These are phyloP conservation scores for Odontocolon sp. DNA, from an alignment of 2,888 invertebrate genomes.

Conservation along the genomic window DNA sequence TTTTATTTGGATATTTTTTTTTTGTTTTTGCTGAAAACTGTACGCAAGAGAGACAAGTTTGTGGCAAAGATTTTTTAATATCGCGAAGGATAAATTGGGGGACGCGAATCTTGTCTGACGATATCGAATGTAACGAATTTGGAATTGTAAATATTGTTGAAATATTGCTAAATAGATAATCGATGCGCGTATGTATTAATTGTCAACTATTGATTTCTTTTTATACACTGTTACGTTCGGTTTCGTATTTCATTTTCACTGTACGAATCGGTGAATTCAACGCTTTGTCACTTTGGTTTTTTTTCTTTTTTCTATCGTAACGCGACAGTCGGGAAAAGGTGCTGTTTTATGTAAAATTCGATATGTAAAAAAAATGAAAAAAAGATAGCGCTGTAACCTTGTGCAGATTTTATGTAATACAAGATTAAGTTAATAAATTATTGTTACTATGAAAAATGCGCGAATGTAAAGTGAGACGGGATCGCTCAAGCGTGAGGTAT, in stretches of 20 bases:
- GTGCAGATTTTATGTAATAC: constrained; percentile 53
- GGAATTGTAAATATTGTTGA: constrained; percentile 67
- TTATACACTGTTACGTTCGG: neutral
- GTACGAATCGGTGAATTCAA: constrained; percentile 9
- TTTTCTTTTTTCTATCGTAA: constrained; percentile 22
- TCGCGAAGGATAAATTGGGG: neutral
- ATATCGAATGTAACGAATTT: constrained; percentile 22
- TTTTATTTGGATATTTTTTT: too few relatives aligned
- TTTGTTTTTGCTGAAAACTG: too few relatives aligned
- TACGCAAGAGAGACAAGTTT: neutral
- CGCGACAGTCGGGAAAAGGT: constrained; percentile 19
- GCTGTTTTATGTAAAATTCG: constrained; percentile 37
- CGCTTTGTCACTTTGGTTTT: neutral
- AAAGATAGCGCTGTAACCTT: constrained; percentile 17
- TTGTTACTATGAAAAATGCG: constrained; percentile 44
- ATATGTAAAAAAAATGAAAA: constrained; percentile 46
- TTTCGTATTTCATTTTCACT: constrained; percentile 23
- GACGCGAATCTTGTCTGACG: constrained; percentile 23
- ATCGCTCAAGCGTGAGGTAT: constrained; percentile 15
- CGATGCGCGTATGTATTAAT: constrained; percentile 7
- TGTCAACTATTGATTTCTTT: constrained; percentile 7
- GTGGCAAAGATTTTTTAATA: neutral
- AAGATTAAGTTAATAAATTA: constrained; percentile 51
- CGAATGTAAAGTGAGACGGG: constrained; percentile 5
- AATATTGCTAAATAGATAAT: constrained; percentile 45